Evolutionary conservation across 2,797 vertebrate genomes (phyloP).

Genomic region (Melanogrammus aeglefinus): DNA sequence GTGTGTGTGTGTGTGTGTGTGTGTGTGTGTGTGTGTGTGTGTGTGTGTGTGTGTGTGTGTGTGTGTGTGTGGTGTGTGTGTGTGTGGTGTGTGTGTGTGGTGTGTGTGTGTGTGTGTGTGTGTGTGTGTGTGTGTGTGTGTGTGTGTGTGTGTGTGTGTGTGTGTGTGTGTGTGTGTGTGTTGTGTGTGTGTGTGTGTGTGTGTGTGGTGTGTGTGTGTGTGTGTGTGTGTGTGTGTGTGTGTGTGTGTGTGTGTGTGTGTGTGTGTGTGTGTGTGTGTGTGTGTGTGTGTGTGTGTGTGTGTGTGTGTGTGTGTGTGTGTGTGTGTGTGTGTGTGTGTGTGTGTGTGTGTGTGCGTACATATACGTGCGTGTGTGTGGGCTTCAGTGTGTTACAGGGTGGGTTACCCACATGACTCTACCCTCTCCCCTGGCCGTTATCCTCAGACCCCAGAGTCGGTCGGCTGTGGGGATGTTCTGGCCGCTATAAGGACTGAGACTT

Average conservation of each 20-base stretch:
- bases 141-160: not conserved
- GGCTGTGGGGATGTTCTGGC: conserved; percentile 56
- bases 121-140: not conserved
- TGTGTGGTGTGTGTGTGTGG: too few relatives aligned
- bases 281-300: conserved; percentile 5
- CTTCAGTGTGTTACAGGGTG: conserved; percentile 60
- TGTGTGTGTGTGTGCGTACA: conserved; percentile 19
- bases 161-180: too few relatives aligned
- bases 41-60: not conserved
- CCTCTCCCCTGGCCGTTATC: conserved; percentile 57
- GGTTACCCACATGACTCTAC: conserved; percentile 72
- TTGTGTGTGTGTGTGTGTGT: not conserved
- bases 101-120: not conserved
- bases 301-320: not conserved
- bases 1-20: not conserved
- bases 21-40: conserved; percentile 11
- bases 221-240: not conserved
- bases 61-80: conserved; percentile 9
- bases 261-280: conserved; percentile 8
- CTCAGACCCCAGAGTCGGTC: conserved; percentile 63
- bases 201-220: too few relatives aligned
- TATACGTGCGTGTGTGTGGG: conserved; percentile 48
- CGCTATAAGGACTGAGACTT: conserved; percentile 52
- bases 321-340: not conserved
- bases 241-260: not conserved